These are phyloP conservation scores for Ranitomeya imitator DNA, from an alignment of 2,113 vertebrate species.

Conservation along the genomic window DNA sequence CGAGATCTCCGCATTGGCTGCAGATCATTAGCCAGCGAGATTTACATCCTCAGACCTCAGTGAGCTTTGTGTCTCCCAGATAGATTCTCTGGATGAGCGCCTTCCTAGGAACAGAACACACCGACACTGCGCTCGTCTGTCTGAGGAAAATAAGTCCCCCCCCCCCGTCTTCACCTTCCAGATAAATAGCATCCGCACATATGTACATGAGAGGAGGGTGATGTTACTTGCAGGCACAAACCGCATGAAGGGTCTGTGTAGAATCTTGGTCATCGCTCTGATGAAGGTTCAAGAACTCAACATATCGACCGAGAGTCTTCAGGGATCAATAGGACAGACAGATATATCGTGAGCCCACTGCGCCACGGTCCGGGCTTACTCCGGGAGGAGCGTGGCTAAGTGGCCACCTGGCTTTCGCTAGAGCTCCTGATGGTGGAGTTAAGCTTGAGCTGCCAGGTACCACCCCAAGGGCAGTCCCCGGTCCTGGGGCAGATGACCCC, in stretches of 20 bases:
- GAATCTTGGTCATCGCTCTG: background rate
- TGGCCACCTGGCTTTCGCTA: too few relatives aligned
- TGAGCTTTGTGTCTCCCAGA: background rate
- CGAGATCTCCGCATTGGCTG: conserved; percentile 3
- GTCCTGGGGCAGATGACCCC: too few relatives aligned
- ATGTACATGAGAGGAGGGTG: too few relatives aligned
- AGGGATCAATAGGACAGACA: background rate
- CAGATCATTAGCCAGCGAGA: conserved; percentile 49
- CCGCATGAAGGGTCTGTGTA: background rate
- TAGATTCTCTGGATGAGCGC: background rate
- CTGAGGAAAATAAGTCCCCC: background rate
- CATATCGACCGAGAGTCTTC: too few relatives aligned
- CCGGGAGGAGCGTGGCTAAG: too few relatives aligned
- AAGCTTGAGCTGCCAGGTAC: too few relatives aligned
- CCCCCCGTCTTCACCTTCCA: background rate
- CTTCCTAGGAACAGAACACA: background rate
- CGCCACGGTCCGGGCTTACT: too few relatives aligned
- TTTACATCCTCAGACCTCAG: conserved; percentile 26
- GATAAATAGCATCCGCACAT: background rate
- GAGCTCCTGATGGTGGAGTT: too few relatives aligned
- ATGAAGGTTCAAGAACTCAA: too few relatives aligned
- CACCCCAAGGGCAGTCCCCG: too few relatives aligned
- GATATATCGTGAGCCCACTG: too few relatives aligned
- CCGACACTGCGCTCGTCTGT: background rate
- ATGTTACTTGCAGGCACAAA: too few relatives aligned